A percentile compares a stretch with the other conserved stretches of the same genome.
phyloP scores from a whole-genome alignment of 1,140 invertebrate species.

The Drosophila nigrodunni region DNA sequence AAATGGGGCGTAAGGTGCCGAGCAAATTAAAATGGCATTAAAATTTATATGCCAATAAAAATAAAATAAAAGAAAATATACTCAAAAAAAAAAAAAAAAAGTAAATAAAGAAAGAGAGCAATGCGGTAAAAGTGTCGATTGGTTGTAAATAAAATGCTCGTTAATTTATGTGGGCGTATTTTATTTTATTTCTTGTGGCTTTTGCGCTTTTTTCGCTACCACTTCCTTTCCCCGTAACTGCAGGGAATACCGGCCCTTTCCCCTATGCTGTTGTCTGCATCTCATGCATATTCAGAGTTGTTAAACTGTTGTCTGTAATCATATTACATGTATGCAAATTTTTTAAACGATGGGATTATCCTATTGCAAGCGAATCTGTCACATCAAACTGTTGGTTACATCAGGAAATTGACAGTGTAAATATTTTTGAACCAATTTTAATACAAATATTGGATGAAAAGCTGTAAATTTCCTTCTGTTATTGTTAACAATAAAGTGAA shows the following conservation, averaged over 20 bases:
- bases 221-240: constrained; percentile 5
- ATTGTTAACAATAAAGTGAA: not conserved
- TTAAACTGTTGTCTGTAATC: constrained; percentile 10
- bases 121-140: constrained; percentile 59
- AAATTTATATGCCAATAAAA: constrained; percentile 59
- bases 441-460: not conserved
- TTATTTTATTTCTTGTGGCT: constrained; percentile 35
- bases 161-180: constrained; percentile 65
- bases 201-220: not conserved
- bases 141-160: constrained; percentile 59
- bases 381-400: constrained; percentile 6
- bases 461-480: not conserved
- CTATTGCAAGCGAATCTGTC: constrained; percentile 1
- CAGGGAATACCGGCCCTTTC: no score
- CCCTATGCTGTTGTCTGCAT: not conserved
- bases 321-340: constrained; percentile 19
- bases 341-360: constrained; percentile 24
- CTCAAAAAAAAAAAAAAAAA: constrained; percentile 2
- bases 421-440: no score
- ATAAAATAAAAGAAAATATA: constrained; percentile 34
- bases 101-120: constrained; percentile 17
- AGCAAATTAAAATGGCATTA: constrained; percentile 60
- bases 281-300: constrained; percentile 18
- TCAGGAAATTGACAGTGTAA: not conserved
- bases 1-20: constrained; percentile 59